These are phyloP conservation scores for Pygoscelis adeliae DNA, from an alignment of 2,113 vertebrate species.

Conservation along the genomic window DNA sequence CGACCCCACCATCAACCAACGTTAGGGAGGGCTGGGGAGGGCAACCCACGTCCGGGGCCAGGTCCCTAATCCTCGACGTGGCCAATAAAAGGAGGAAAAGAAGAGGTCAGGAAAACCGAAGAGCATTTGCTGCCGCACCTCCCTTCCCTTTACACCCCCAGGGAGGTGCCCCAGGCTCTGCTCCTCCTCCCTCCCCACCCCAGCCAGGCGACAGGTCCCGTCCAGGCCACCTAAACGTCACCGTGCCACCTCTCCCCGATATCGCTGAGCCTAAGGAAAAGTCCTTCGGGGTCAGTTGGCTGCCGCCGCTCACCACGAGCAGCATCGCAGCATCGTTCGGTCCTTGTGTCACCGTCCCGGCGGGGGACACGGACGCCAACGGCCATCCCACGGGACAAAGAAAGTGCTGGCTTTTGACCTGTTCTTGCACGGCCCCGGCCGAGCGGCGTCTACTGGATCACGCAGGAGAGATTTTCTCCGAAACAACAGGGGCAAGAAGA, in stretches of 20 bases:
- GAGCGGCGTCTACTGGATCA: constrained; percentile 79
- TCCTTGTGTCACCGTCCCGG: background rate
- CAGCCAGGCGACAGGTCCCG: background rate
- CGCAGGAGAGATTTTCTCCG: constrained; percentile 79
- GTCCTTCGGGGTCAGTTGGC: background rate
- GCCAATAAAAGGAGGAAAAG: background rate
- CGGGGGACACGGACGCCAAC: accelerated
- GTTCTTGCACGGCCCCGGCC: background rate
- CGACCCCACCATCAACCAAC: background rate
- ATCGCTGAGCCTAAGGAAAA: background rate
- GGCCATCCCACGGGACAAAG: background rate
- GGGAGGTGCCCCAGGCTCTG: background rate
- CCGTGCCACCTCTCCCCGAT: background rate
- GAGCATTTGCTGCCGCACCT: background rate
- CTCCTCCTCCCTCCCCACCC: background rate
- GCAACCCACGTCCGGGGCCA: background rate
- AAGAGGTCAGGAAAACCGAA: background rate
- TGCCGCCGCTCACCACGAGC: background rate
- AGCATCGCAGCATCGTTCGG: background rate
- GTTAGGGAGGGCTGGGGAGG: background rate
- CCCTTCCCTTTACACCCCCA: background rate
- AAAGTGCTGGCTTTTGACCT: constrained; percentile 16
- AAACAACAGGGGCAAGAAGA: constrained; percentile 85
- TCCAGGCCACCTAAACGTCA: background rate
- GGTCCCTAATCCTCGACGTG: accelerated